Base-by-base conservation (phyloP, 2,797 vertebrate species). In the Percopsis omiscomaycus region DNA sequence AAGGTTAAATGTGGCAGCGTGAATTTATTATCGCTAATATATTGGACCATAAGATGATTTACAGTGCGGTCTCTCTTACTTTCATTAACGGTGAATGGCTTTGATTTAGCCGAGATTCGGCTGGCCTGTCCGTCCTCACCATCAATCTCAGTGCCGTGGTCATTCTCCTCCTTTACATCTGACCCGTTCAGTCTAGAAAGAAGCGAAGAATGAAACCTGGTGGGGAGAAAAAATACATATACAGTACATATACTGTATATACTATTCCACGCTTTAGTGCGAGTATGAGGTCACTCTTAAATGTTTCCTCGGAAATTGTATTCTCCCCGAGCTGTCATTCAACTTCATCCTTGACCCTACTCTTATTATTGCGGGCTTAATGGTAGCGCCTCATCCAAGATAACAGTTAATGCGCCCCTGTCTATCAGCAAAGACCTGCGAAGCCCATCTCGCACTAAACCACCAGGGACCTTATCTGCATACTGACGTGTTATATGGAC, bases 21-120 rank as follows among this genome's bases (percentile, higher is more conserved):
- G 91, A 93, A 93, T 92, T 91, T 89, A 93, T 94, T 93, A 93
- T 91, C 87, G 78, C 89, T 92, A 93, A 92, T 88, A 92, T 89
- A 90, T 91, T 91, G 91, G 89, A 85, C 86, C 83, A 86, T 90
- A 91, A 89, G 87, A 91, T 93, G 90, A 93, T 92, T 92, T 93
- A 92, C 89, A 89, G 88, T 89, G 86, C 62, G 66, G 84, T 75
- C 82, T 75, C 87, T 90, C 82, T 88, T 84, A 88, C 88, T 90
- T 92, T 92, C 88, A 92, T 92, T 92, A 91, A 84, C 75, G 68
- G 77, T 68, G 82, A 90, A 90, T 84, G 86, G 83, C 85, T 91
- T 91, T 92, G 89, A 93, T 93, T 91, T 87, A 88, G 75, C 80
- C 54, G 42, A 75, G 88, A 88, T 91, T 87, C 75, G 56, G 42